Base-by-base conservation (phyloP, 2,888 invertebrate species). In the Parnassius orleans region DNA sequence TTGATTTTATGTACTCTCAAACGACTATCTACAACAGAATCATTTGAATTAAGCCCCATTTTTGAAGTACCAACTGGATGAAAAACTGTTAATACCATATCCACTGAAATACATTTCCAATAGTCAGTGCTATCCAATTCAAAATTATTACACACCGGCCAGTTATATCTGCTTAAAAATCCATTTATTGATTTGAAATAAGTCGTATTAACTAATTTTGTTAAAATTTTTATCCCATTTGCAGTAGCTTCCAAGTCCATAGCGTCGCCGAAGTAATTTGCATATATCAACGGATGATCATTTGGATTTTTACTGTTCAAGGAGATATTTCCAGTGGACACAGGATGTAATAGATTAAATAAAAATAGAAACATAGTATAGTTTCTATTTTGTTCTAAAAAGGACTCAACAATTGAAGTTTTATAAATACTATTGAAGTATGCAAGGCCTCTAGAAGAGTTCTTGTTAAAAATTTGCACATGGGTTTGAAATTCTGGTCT, bases 1-100 rank as follows among this genome's bases (percentile, higher is more conserved):
- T 87, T 78, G 0, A 95, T 86, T 0, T 94, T 94, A 63, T 94
- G 92, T 0, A 96, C 94, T 66, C 88, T 92, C 3, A 96, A 79
- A 50, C 93, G 81, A 1, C 94, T 92, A 77, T 94, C 94, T 0
- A 83, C 82, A 0, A 83, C 82, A 1, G 54, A 48, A 14, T 48
- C 48, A 48, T 14, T 63, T 5, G 74, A 75, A 44, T 75, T 70
- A 0, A 90, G 84, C 2, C 94, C 94, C 94, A 94, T 94, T 74
- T 84, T 92, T 0, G 92, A 87, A 0, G 93, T 94, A 10, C 95
- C 94, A 5, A 93, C 93, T 0, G 95, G 95, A 82, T 96, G 95
- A 71, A 94, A 95, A 42, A 95, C 93, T 9, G 81, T 77, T 1
- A 65, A 42, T 2, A 75, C 74, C 65, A 79, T 75, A 74, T 95